A percentile compares a stretch with the other conserved stretches of the same genome.
phyloP scores from a whole-genome alignment of 2,888 invertebrate species.

The Pseudococcus viburni region DNA sequence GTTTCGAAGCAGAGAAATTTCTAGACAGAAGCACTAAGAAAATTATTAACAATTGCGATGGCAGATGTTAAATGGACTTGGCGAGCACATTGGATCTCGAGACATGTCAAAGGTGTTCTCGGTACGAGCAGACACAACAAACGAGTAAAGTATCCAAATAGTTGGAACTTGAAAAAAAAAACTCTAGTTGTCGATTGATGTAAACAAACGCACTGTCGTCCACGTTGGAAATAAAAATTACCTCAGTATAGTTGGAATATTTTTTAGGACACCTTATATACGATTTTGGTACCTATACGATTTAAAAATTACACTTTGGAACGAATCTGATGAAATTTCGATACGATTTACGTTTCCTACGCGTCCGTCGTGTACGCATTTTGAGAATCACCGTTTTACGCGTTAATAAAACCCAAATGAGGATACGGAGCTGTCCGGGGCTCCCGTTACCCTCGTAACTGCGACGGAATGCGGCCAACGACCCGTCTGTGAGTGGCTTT shows the following conservation, averaged over 20 bases:
- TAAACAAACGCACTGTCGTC: neutral
- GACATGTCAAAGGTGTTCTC: neutral
- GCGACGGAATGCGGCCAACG: slow-evolving; percentile 56
- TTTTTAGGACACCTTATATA: neutral
- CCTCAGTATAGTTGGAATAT: neutral
- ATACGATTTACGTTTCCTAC: slow-evolving; percentile 1
- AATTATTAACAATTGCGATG: slow-evolving; percentile 45
- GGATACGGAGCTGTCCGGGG: slow-evolving; percentile 54
- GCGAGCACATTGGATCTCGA: neutral
- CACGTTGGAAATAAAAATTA: neutral
- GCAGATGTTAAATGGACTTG: slow-evolving; percentile 49
- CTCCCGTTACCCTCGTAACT: slow-evolving; percentile 50
- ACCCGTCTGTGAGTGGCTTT: slow-evolving; percentile 57
- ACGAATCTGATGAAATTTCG: slow-evolving; percentile 26
- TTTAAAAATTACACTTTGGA: neutral
- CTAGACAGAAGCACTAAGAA: neutral
- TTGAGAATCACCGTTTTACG: slow-evolving; percentile 57
- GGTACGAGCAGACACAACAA: neutral
- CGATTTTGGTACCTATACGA: too few relatives aligned
- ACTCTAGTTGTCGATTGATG: neutral
- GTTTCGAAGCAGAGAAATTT: neutral
- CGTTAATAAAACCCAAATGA: slow-evolving; percentile 51
- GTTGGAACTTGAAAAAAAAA: neutral
- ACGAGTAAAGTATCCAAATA: neutral
- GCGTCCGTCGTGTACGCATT: neutral